Percentiles rank a stretch among this genome's conserved stretches.
These are phyloP conservation scores for Ranitomeya imitator DNA, from an alignment of 2,113 vertebrate species.

Conservation along the genomic window DNA sequence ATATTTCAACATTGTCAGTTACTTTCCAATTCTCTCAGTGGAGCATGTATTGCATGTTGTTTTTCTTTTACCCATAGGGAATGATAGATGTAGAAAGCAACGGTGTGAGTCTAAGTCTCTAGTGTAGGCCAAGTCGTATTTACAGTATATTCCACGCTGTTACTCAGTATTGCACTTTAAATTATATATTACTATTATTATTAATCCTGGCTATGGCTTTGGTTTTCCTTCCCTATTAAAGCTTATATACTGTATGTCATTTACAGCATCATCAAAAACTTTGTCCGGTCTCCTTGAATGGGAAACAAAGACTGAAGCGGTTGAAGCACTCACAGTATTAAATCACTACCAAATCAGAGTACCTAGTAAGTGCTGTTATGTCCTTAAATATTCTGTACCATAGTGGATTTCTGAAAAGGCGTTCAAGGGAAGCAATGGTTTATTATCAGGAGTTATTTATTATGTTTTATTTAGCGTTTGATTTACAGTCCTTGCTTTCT, in stretches of 20 bases:
- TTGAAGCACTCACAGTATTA: conserved; percentile 94
- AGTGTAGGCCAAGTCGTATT: not conserved
- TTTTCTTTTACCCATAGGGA: no score
- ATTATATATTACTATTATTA: not conserved
- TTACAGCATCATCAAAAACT: conserved; percentile 90
- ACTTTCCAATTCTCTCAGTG: no score
- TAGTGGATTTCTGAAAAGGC: not conserved
- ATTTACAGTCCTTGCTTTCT: no score
- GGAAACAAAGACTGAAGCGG: conserved; percentile 93
- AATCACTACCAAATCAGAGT: conserved; percentile 98
- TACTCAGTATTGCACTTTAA: not conserved
- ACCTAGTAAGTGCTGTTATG: conserved; percentile 82
- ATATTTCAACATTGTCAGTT: not conserved
- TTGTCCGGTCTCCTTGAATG: conserved; percentile 94
- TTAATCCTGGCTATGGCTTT: not conserved
- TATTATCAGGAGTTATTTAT: no score
- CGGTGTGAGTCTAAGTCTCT: no score
- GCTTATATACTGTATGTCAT: conserved; percentile 42
- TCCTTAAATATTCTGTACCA: not conserved
- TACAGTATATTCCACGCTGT: not conserved
- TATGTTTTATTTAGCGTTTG: no score
- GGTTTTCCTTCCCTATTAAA: not conserved
- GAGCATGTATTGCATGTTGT: no score
- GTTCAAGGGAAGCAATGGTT: not conserved
- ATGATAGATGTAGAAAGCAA: no score